A percentile compares a stretch with the other conserved stretches of the same genome.
Evolutionary conservation across 2,888 invertebrate genomes (phyloP).

Genomic region (Cephus pygmeus): DNA sequence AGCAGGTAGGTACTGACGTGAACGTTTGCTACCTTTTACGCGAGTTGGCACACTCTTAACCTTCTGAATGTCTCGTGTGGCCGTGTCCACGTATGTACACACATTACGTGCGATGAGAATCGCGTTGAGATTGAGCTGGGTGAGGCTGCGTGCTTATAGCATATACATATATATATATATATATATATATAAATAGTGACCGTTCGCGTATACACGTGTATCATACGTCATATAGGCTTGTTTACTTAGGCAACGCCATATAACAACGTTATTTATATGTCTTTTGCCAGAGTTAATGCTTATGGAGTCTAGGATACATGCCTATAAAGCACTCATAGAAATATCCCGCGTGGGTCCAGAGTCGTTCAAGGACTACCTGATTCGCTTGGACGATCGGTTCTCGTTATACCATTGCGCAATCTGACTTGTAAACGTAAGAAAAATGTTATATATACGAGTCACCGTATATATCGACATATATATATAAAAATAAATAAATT

Average conservation of each 20-base stretch:
- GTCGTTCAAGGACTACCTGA: constrained; percentile 63
- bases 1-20: constrained; percentile 30
- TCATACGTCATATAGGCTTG: constrained; percentile 32
- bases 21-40: constrained; percentile 31
- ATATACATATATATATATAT: not conserved
- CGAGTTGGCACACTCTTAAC: not conserved
- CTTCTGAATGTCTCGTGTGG: constrained; percentile 40
- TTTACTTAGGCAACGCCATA: constrained; percentile 62
- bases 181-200: not conserved
- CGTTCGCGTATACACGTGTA: not conserved
- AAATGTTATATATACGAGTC: constrained; percentile 9
- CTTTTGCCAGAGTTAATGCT: constrained; percentile 48
- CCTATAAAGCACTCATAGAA: constrained; percentile 35
- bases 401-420: constrained; percentile 41
- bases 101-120: not conserved
- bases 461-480: not conserved
- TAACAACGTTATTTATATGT: constrained; percentile 61
- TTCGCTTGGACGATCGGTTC: constrained; percentile 35
- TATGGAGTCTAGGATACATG: not conserved
- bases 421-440: constrained; percentile 39
- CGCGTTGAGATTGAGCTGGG: not conserved
- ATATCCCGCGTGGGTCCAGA: constrained; percentile 59
- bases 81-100: constrained; percentile 47
- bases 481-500: not conserved
- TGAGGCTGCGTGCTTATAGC: not conserved